Evolutionary conservation across 2,888 invertebrate species (phyloP), one percentile per base, ranked within the genome.

Genomic region (Stramonita haemastoma): DNA sequence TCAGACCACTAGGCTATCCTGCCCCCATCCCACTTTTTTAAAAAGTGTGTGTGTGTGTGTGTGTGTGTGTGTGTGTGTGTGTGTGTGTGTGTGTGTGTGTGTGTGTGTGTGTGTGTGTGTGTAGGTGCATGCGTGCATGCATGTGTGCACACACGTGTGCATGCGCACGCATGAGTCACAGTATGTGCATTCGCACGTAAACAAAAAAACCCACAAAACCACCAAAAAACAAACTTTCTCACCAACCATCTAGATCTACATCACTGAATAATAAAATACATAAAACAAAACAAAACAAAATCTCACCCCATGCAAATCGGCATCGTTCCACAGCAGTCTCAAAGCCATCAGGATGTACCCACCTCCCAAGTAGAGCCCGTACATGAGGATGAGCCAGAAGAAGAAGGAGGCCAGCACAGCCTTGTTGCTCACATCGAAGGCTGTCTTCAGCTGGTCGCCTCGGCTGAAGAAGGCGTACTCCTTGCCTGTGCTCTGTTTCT

Each of bases 381-480:
- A 86, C 83, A 87, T 84, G 26, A 91, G 57, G 1, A 89, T 19
- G n/a, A 85, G 22, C 92, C 91, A 92, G 60, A 91, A 90, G n/a
- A 91, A 19, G 0, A 89, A 77, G 17, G 92, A 92, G 0, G 89
- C 26, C 70, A 90, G 60, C 57, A 92, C 60, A 57, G 90, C 86
- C 19, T 90, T 89, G 73, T 57, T 86, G 15, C 90, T 90, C 26
- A 92, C 22, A 19, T 91, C 91, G 89, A 92, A 91, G 32, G 83
- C 60, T n/a, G 88, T 88, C 60, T 66, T 56, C 6, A 90, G 56
- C n/a, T 46, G 5, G 0, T 77, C 60, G 17, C 86, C 89, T 13
- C 46, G 87, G 89, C 88, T 89, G 66, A 81, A 90, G 81, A 83
- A 89, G 73, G 90, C 88, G 36, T 90, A 90, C 60, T 91, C 90